Conservation (phyloP, 1,140 invertebrate genomes). For the Andrena cerasifolii region DNA sequence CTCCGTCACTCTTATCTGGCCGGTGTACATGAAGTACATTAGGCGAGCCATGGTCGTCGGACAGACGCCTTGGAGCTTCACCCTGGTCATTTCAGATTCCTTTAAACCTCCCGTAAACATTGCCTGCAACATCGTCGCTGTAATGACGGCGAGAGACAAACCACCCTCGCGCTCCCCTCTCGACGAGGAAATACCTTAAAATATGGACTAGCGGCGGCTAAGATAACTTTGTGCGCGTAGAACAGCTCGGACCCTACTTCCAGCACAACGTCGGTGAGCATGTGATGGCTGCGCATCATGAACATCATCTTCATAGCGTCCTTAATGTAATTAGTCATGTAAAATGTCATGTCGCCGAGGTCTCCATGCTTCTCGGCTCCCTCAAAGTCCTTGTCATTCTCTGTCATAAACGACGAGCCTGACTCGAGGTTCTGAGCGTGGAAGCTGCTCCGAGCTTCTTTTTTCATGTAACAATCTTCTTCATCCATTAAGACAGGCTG, state of each 20-base stretch:
- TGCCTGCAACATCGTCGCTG: constrained; percentile 83
- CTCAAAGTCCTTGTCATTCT: constrained; percentile 73
- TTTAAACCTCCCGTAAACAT: constrained; percentile 96
- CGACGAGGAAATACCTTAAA: constrained; percentile 93
- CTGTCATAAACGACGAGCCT: constrained; percentile 53
- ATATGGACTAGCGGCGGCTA: constrained; percentile 96
- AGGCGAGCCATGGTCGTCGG: constrained; percentile 92
- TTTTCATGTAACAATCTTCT: constrained; percentile 70
- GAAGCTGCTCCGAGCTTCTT: constrained; percentile 62
- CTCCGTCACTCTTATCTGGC: constrained; percentile 94
- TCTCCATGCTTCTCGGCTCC: constrained; percentile 82
- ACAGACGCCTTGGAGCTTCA: constrained; percentile 93
- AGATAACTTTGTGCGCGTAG: constrained; percentile 94
- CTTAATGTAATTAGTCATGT: constrained; percentile 91
- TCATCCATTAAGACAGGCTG: constrained; percentile 78
- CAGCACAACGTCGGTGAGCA: constrained; percentile 94
- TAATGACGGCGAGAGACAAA: no score
- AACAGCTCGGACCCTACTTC: constrained; percentile 93
- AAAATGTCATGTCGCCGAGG: constrained; percentile 92
- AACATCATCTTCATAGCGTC: constrained; percentile 95
- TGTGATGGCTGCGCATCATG: constrained; percentile 93
- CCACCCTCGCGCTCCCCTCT: no score
- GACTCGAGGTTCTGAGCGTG: constrained; percentile 53
- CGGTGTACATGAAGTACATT: constrained; percentile 95
- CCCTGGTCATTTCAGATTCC: constrained; percentile 92